These are phyloP conservation scores for Osmerus eperlanus DNA, from an alignment of 2,113 vertebrate species.

Conservation along the genomic window DNA sequence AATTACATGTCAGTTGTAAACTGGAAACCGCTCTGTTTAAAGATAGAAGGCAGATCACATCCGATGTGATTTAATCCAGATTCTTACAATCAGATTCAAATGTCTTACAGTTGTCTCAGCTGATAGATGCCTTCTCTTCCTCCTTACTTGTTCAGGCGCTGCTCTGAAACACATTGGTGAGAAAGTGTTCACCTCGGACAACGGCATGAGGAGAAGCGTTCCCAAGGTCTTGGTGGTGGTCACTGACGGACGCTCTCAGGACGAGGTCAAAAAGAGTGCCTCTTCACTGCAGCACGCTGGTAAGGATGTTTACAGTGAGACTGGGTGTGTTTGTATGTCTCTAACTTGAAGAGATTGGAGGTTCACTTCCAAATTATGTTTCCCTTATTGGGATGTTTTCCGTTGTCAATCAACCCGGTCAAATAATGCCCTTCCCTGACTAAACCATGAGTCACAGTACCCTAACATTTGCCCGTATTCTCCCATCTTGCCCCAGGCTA, in stretches of 20 bases:
- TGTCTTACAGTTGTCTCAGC: too few relatives aligned
- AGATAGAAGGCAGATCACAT: too few relatives aligned
- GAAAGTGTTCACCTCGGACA: constrained; percentile 89
- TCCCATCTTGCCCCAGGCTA: constrained; percentile 76
- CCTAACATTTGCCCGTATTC: background rate
- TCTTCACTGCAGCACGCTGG: constrained; percentile 88
- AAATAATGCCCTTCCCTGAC: background rate
- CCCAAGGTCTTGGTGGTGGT: constrained; percentile 97
- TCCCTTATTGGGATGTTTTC: background rate
- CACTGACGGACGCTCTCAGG: constrained; percentile 95
- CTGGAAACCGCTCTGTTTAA: too few relatives aligned
- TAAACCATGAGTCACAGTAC: background rate
- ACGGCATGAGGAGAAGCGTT: constrained; percentile 91
- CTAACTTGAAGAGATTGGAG: background rate
- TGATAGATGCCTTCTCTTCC: background rate
- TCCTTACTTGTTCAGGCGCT: constrained; percentile 70
- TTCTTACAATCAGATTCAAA: too few relatives aligned
- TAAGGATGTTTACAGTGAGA: constrained; percentile 54
- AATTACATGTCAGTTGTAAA: too few relatives aligned
- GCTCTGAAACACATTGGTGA: constrained; percentile 90
- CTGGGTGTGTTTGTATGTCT: background rate
- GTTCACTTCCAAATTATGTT: background rate
- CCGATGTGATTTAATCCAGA: too few relatives aligned
- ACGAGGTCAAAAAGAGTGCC: constrained; percentile 93
- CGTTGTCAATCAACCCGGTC: too few relatives aligned